A percentile compares a stretch with the other conserved stretches of the same genome.
These are phyloP conservation scores for Spheniscus humboldti DNA, from an alignment of 2,797 vertebrate genomes.

Conservation along the genomic window DNA sequence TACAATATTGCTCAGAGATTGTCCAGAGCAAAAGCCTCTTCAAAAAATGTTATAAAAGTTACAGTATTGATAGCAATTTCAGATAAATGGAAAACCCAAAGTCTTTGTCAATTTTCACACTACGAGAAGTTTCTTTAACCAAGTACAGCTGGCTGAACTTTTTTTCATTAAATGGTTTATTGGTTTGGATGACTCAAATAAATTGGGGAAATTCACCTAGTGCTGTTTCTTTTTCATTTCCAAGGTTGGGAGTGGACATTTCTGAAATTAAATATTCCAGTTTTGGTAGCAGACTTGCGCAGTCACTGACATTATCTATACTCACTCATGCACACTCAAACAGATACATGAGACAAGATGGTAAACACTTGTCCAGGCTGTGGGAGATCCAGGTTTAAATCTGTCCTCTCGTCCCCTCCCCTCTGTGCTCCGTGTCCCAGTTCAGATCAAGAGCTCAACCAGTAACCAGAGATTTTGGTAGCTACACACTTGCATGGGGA, in stretches of 20 bases:
- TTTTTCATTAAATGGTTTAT: neutral
- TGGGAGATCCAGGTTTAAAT: neutral
- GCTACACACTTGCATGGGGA: neutral
- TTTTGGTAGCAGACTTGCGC: neutral
- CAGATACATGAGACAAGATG: neutral
- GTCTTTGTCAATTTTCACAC: conserved; percentile 16
- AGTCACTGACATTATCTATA: neutral
- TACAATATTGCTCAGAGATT: neutral
- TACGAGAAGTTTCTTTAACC: neutral
- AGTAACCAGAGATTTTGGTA: neutral
- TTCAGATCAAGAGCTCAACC: neutral
- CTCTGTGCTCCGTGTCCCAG: neutral
- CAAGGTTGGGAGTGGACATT: neutral
- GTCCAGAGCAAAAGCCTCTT: neutral
- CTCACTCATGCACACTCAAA: neutral
- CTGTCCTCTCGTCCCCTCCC: neutral
- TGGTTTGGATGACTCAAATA: neutral
- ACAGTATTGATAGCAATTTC: neutral
- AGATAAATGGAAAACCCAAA: neutral
- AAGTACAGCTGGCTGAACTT: neutral
- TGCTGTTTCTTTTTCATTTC: neutral
- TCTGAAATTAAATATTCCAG: neutral
- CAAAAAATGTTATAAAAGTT: neutral
- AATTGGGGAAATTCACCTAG: neutral
- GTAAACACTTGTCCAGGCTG: neutral